Evolutionary conservation across 1,140 invertebrate genomes (phyloP).

Genomic region (Zeugodacus cucurbitae): DNA sequence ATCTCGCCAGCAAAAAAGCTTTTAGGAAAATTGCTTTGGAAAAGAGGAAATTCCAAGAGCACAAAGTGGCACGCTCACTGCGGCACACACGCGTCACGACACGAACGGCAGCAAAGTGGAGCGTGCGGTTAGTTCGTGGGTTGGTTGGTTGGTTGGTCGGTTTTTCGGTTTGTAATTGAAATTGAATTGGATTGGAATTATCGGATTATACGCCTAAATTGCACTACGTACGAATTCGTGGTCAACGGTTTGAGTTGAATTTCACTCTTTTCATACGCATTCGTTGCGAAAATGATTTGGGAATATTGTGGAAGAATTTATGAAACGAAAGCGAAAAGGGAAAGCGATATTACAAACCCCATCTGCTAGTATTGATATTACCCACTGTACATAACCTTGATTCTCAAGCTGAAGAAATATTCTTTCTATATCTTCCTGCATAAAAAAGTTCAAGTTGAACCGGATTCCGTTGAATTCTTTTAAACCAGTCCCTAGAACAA

Average conservation of each 20-base stretch:
- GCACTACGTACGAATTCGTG: neutral
- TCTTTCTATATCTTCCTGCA: too few species aligned
- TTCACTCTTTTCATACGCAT: too few species aligned
- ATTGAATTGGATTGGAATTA: slow-evolving; percentile 1
- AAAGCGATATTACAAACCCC: too few species aligned
- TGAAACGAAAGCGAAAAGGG: too few species aligned
- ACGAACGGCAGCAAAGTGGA: neutral
- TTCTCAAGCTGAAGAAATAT: too few species aligned
- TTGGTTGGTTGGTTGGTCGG: neutral
- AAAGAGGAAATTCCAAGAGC: neutral
- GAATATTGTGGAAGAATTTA: too few species aligned
- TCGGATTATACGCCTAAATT: slow-evolving; percentile 8
- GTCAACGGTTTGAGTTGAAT: neutral
- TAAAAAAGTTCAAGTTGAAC: too few species aligned
- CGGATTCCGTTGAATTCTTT: too few species aligned
- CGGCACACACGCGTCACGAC: neutral
- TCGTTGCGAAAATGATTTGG: too few species aligned
- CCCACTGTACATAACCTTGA: too few species aligned
- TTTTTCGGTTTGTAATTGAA: slow-evolving; percentile 25
- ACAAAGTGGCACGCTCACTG: neutral
- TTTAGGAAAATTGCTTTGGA: slow-evolving; percentile 32
- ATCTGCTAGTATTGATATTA: too few species aligned
- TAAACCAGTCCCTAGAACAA: too few species aligned
- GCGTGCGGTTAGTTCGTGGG: neutral
- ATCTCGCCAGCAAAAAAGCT: slow-evolving; percentile 1